Conservation (phyloP, 2,797 vertebrate species). For the Ctenosaura bakeri region DNA sequence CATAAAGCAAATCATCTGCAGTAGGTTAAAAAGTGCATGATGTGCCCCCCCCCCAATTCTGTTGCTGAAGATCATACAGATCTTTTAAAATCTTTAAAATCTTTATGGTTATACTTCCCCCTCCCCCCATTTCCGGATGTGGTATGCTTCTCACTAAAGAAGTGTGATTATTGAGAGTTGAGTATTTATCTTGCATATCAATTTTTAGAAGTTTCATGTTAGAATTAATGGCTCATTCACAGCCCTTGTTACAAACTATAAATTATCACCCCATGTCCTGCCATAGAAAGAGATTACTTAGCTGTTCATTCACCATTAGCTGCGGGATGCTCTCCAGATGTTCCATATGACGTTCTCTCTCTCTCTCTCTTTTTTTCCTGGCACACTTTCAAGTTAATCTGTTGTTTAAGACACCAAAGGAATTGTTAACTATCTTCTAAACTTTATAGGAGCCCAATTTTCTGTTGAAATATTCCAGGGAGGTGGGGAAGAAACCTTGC, state of each 20-base stretch:
- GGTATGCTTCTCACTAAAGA: constrained; percentile 21
- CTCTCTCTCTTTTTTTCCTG: constrained; percentile 69
- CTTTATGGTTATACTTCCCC: constrained; percentile 37
- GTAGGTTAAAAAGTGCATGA: constrained; percentile 51
- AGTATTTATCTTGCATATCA: constrained; percentile 51
- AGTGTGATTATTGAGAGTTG: constrained; percentile 42
- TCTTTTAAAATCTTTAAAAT: constrained; percentile 46
- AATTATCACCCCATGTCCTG: constrained; percentile 80
- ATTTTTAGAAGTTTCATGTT: constrained; percentile 65
- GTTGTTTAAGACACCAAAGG: constrained; percentile 81
- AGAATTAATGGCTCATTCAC: constrained; percentile 72
- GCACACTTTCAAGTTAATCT: constrained; percentile 72
- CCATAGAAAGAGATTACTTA: constrained; percentile 82
- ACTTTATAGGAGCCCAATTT: constrained; percentile 57
- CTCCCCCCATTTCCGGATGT: constrained; percentile 3
- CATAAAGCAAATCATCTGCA: constrained; percentile 54
- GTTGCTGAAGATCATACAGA: constrained; percentile 28
- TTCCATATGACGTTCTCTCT: constrained; percentile 78
- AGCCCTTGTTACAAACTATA: constrained; percentile 74
- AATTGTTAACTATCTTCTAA: constrained; percentile 77
- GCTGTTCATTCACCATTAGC: constrained; percentile 79
- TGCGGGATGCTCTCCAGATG: constrained; percentile 84
- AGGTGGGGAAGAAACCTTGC: constrained; percentile 44
- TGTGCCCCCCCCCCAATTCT: constrained; percentile 20
- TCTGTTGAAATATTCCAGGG: constrained; percentile 56